Evolutionary conservation across 2,888 invertebrate species (phyloP).

Genomic region (Leucania comma): DNA sequence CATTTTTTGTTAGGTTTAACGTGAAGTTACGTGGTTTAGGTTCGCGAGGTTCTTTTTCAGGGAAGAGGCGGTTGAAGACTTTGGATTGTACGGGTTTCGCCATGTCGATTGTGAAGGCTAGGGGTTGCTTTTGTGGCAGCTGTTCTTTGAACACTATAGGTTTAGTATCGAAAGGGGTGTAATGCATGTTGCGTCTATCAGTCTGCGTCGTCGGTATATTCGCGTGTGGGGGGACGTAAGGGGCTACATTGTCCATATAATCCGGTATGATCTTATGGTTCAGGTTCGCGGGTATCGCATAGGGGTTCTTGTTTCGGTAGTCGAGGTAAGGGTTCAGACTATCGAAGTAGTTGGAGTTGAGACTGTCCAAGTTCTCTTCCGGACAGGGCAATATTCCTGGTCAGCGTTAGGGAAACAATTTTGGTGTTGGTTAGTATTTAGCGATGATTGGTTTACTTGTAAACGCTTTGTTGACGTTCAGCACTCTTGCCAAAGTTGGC

Average conservation of each 20-base stretch:
- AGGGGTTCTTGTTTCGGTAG: constrained; percentile 87
- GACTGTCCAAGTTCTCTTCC: constrained; percentile 85
- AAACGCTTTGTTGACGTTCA: constrained; percentile 45
- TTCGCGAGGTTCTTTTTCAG: constrained; percentile 74
- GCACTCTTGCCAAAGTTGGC: too few species aligned
- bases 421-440: constrained; percentile 64
- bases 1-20: constrained; percentile 79
- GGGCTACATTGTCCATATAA: constrained; percentile 75
- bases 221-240: constrained; percentile 87
- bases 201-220: constrained; percentile 69
- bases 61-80: constrained; percentile 86
- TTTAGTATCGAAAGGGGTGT: constrained; percentile 73
- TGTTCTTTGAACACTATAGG: constrained; percentile 83
- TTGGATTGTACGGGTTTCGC: constrained; percentile 81
- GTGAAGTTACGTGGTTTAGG: constrained; percentile 84
- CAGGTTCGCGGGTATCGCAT: constrained; percentile 88
- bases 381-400: constrained; percentile 81
- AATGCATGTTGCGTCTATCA: constrained; percentile 75
- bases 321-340: constrained; percentile 85
- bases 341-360: constrained; percentile 86
- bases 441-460: constrained; percentile 58
- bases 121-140: constrained; percentile 73
- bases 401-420: constrained; percentile 77
- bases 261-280: constrained; percentile 84
- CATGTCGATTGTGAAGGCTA: constrained; percentile 83